Conservation (phyloP, 2,797 vertebrate genomes). For the Mormyrus hasselquistii region DNA sequence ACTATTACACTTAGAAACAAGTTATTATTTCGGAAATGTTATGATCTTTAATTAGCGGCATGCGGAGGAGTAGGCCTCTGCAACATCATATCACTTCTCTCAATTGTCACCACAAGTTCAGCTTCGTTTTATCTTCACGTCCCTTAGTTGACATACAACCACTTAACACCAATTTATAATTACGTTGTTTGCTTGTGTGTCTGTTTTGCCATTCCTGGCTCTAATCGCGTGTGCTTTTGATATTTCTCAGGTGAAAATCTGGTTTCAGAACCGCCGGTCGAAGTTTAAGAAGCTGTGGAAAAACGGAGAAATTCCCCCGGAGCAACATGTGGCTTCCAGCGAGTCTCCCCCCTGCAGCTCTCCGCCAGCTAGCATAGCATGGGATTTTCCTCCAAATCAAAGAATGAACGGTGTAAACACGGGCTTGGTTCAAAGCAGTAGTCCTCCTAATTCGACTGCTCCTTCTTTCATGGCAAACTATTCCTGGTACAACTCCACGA, state of each 20-base stretch:
- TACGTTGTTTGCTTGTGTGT: neutral
- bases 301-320: constrained; percentile 82
- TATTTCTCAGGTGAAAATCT: constrained; percentile 81
- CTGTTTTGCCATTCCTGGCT: neutral
- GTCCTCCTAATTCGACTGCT: constrained; percentile 68
- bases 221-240: neutral
- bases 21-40: neutral
- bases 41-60: neutral
- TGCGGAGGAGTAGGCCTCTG: neutral
- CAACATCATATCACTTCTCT: neutral
- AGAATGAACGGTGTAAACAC: constrained; percentile 66
- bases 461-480: constrained; percentile 86
- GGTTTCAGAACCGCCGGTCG: constrained; percentile 96
- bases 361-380: constrained; percentile 67
- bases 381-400: constrained; percentile 84
- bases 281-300: constrained; percentile 99
- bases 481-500: constrained; percentile 84
- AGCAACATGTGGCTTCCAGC: constrained; percentile 71
- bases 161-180: neutral
- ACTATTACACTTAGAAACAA: neutral
- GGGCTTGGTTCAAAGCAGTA: constrained; percentile 69
- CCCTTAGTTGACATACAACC: neutral
- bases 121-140: neutral
- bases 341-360: constrained; percentile 77
- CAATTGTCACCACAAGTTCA: neutral